These are phyloP conservation scores for Sciurus carolinensis DNA, from an alignment of 2,797 vertebrate species.

Conservation along the genomic window DNA sequence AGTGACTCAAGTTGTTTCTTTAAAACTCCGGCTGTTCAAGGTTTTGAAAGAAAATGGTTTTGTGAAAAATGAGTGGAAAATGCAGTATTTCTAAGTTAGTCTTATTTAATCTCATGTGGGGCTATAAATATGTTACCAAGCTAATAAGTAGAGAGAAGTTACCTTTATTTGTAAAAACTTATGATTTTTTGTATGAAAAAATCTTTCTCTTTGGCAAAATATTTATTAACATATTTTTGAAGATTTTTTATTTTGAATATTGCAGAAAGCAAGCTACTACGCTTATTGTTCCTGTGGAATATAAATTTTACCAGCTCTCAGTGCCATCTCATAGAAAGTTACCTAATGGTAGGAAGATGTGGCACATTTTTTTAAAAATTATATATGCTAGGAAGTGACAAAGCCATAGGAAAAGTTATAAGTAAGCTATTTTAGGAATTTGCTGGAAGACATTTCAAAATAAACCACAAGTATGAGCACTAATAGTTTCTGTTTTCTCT, in stretches of 20 bases:
- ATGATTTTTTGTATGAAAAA: background rate
- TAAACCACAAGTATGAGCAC: slow-evolving; percentile 57
- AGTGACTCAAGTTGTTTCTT: background rate
- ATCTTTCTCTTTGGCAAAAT: background rate
- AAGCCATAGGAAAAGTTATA: slow-evolving; percentile 26
- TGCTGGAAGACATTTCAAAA: slow-evolving; percentile 38
- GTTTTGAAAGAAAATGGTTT: slow-evolving; percentile 19
- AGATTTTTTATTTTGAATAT: background rate
- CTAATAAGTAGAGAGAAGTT: background rate
- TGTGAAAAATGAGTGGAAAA: background rate
- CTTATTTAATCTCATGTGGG: background rate
- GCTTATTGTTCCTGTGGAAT: background rate
- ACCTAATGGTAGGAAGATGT: background rate
- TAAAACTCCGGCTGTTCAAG: background rate
- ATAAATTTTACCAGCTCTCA: background rate
- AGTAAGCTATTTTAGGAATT: slow-evolving; percentile 70
- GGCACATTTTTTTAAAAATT: background rate
- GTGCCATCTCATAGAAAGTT: background rate
- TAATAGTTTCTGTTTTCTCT: slow-evolving; percentile 22
- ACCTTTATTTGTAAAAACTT: background rate
- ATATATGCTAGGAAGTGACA: background rate
- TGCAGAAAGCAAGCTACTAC: background rate
- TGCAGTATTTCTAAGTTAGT: background rate
- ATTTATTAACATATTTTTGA: background rate
- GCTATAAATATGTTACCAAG: background rate